Conservation (phyloP, 2,888 invertebrate genomes). For the Nymphalis urticae region DNA sequence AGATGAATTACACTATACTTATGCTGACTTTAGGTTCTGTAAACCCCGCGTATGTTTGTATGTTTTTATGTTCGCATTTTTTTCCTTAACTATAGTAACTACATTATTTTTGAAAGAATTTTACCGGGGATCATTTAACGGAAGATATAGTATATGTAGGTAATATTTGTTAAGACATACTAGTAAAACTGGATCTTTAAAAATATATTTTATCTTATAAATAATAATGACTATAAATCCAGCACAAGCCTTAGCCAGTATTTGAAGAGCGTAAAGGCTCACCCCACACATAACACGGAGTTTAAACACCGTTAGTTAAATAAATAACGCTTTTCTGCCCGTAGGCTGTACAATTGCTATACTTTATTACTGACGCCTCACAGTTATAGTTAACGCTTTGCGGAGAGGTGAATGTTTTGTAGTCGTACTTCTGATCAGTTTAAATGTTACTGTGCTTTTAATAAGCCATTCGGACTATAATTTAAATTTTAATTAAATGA, state of each 20-base stretch:
- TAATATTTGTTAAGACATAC: no score
- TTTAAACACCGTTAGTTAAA: conserved; percentile 26
- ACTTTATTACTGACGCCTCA: conserved; percentile 27
- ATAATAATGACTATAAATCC: not conserved
- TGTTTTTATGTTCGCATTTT: no score
- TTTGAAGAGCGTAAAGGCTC: not conserved
- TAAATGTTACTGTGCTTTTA: conserved; percentile 11
- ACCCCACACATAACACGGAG: conserved; percentile 6
- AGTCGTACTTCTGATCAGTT: conserved; percentile 19
- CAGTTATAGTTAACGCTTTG: conserved; percentile 22
- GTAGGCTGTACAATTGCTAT: conserved; percentile 23
- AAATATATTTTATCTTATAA: no score
- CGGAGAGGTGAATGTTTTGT: conserved; percentile 22
- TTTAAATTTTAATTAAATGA: conserved; percentile 1
- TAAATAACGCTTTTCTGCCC: conserved; percentile 26
- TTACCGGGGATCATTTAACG: no score
- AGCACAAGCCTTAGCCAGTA: not conserved
- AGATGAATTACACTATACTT: no score
- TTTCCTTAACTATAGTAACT: no score
- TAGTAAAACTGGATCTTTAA: no score
- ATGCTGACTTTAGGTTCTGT: no score
- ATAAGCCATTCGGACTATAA: not conserved
- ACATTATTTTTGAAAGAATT: no score
- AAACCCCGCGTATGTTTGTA: no score
- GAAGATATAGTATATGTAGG: no score